Percentiles rank a stretch among this genome's conserved stretches.
These are phyloP conservation scores for Protophormia terraenovae DNA, from an alignment of 2,888 invertebrate genomes.

Conservation along the genomic window DNA sequence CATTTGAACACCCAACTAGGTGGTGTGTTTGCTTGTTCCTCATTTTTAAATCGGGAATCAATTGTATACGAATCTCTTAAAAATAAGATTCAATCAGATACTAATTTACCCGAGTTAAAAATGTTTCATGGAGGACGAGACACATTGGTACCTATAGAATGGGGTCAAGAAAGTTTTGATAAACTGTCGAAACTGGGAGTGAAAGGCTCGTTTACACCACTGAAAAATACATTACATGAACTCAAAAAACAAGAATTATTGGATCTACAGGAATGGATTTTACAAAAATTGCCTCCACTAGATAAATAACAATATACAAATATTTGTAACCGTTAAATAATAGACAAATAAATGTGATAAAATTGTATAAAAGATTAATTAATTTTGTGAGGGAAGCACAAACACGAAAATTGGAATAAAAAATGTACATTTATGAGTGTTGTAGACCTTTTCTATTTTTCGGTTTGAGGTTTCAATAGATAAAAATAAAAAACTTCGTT, in stretches of 20 bases:
- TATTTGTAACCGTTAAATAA: too few relatives aligned
- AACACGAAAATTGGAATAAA: too few relatives aligned
- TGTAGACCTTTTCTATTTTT: too few relatives aligned
- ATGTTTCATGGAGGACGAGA: constrained; percentile 82
- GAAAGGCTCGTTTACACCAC: constrained; percentile 84
- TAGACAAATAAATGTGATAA: too few relatives aligned
- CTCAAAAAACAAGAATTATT: constrained; percentile 84
- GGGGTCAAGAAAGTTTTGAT: constrained; percentile 85
- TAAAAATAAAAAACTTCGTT: too few relatives aligned
- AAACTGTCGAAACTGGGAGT: constrained; percentile 84
- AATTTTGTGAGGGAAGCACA: too few relatives aligned
- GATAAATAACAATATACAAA: constrained; percentile 6
- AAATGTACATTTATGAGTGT: too few relatives aligned
- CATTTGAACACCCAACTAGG: constrained; percentile 86
- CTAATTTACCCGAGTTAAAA: constrained; percentile 75
- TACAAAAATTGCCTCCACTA: constrained; percentile 82
- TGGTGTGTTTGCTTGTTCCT: constrained; percentile 89
- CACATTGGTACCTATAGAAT: constrained; percentile 85
- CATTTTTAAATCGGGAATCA: constrained; percentile 89
- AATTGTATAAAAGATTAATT: too few relatives aligned
- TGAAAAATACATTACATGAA: constrained; percentile 86
- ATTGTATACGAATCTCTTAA: constrained; percentile 85
- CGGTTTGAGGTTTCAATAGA: too few relatives aligned
- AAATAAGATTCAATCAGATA: constrained; percentile 55
- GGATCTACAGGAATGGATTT: constrained; percentile 85